These are phyloP conservation scores for Phaenicophaeus curvirostris DNA, from an alignment of 2,797 vertebrate species.

Conservation along the genomic window DNA sequence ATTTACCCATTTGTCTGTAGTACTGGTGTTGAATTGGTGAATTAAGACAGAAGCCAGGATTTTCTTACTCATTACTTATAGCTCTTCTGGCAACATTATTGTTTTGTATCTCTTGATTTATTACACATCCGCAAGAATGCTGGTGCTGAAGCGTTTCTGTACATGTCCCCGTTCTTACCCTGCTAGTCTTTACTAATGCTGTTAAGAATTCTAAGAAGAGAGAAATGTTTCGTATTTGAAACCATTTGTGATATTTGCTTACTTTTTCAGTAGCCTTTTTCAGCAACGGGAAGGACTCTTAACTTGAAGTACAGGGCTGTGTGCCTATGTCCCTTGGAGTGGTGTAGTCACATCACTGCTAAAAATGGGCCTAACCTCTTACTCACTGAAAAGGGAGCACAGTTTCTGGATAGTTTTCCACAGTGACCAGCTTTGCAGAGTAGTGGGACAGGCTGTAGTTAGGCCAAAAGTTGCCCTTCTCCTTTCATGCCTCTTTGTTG, in stretches of 20 bases:
- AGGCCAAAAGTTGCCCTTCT: neutral
- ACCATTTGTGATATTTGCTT: neutral
- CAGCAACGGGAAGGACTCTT: neutral
- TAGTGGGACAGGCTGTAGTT: neutral
- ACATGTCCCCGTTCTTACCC: rapidly evolving
- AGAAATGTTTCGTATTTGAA: neutral
- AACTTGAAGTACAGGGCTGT: neutral
- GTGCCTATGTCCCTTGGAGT: neutral
- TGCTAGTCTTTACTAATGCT: neutral
- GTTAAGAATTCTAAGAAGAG: neutral
- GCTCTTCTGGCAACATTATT: neutral
- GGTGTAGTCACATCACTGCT: neutral
- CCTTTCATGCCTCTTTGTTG: neutral
- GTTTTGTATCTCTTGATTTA: neutral
- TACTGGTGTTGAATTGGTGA: neutral
- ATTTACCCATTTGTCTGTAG: neutral
- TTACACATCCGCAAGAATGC: neutral
- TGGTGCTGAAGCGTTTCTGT: neutral
- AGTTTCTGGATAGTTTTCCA: neutral
- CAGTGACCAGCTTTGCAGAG: neutral
- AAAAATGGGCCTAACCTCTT: neutral
- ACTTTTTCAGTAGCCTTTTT: neutral
- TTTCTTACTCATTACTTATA: neutral
- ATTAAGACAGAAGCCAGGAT: neutral
- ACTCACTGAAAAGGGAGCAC: neutral